These are phyloP conservation scores for Aselliscus stoliczkanus DNA, from an alignment of 2,797 vertebrate genomes.

Conservation along the genomic window DNA sequence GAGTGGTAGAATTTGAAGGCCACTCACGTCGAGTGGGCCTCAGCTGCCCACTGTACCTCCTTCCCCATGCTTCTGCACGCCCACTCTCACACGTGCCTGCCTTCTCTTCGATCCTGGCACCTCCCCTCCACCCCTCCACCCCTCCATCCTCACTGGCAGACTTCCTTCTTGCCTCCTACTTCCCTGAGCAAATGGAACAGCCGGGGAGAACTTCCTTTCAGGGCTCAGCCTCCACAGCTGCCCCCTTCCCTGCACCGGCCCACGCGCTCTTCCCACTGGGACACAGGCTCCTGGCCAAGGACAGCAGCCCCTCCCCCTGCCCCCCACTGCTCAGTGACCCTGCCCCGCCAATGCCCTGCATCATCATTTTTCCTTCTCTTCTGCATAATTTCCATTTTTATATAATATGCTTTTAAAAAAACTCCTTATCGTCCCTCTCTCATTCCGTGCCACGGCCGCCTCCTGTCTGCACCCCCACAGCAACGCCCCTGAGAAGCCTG, in stretches of 20 bases:
- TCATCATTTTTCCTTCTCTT: background rate
- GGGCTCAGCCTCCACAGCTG: background rate
- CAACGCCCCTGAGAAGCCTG: background rate
- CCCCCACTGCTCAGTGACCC: accelerated
- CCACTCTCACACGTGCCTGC: background rate
- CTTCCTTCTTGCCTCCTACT: slow-evolving; percentile 27
- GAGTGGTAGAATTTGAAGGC: background rate
- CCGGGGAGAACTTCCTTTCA: background rate
- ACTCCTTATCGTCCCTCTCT: background rate
- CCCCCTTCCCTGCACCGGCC: background rate
- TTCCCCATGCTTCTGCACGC: accelerated
- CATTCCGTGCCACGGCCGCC: background rate
- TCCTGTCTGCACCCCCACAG: background rate
- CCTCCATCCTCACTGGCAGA: background rate
- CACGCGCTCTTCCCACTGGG: background rate
- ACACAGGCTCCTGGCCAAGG: background rate
- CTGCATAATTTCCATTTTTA: background rate
- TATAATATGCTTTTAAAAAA: background rate
- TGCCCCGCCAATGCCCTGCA: accelerated
- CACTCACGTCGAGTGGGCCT: background rate
- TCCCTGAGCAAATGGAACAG: background rate
- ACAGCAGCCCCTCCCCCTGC: background rate
- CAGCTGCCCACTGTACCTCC: background rate
- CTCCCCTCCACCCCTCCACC: background rate
- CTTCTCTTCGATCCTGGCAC: background rate